Evolutionary conservation across 30 jellyfish, hydroid and myxozoan species (phyloP), one percentile per base, ranked within the genome.

Genomic region (Chrysaora quinquecirrha): DNA sequence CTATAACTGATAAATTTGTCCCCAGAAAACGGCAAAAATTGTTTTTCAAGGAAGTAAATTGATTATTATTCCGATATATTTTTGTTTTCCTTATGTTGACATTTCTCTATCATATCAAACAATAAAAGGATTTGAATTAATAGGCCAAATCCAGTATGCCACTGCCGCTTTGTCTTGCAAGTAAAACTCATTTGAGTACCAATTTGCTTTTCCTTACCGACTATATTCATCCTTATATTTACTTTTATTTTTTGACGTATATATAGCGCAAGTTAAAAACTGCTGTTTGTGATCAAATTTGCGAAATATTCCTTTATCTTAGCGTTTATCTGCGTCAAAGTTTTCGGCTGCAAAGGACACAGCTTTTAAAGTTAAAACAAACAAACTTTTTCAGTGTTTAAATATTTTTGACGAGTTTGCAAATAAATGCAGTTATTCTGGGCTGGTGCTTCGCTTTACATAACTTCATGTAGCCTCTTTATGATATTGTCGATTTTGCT

Each of bases 101-200:
- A n/a, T n/a, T n/a, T n/a, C 9, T 18, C 22, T 56, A 38, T 38
- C 54, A 38, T 38, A 14, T 3, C 54, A 14, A 38, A 38, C 54
- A 38, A 38, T 38, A 14, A n/a, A n/a, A 48, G 47, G 82, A 60
- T 43, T 2, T 47, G 43, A 34, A 50, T 22, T 21, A 21, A 71
- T 71, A 2, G 85, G 85, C 85, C 85, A 21, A 48, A 49, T 73
- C 73, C 73, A 48, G 30, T 62, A 27, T 73, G 73, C 52, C 85
- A 9, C 38, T 43, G 65, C 85, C 85, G 85, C 71, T 34, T 49
- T 46, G 73, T 49, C 56, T 1, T 48, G 16, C 47, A 73, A 27
- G 38, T 73, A 56, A 31, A 70, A 35, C n/a, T 3, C 66, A 34
- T 32, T 1, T 34, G 35, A n/a, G 34, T 34, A 34, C 82, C 11